Base-by-base conservation (phyloP, 2,113 vertebrate genomes). In the Nycticorax nycticorax region DNA sequence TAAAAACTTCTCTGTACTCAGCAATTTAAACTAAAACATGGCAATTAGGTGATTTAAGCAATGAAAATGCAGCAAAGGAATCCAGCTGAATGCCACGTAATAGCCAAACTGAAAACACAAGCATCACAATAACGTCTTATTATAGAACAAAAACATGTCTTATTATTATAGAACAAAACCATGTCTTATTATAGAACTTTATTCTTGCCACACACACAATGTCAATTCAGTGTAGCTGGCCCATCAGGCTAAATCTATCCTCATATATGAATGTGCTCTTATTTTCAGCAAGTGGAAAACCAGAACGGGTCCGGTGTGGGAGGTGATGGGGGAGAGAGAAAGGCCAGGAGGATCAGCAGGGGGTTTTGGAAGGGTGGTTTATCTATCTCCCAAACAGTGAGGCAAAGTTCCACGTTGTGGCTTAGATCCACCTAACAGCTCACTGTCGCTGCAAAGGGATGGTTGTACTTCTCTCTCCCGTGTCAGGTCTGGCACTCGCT, bases 351-450 rank as follows among this genome's bases (percentile, higher is more conserved):
- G 30, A 33, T 33, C 56, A 75, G 30, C n/a, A 55, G 56, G 19
- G 16, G 26, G n/a, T 59, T 80, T 80, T 83, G n/a, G 62, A 59
- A 85, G 26, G 21, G 20, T 56, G 32, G 48, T 15, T 75, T 28
- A 28, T 52, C 18, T 45, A 6, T 32, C 67, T 73, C 43, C 37
- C 7, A 28, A 21, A 59, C 13, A 20, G 33, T 4, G n/a, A 37
- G 19, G 18, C 15, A 39, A 67, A 17, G 14, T 26, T 50, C 22
- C 30, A 19, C 1, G 0, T 9, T 43, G 16, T 30, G 73, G 33
- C 10, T 73, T 43, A 64, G 39, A 47, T 30, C 72, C 23, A 13
- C 59, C 59, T 35, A 11, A 20, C 48, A 57, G 48, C 47, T 79
- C 84, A 48, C 37, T 74, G 72, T 56, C 48, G 20, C 41, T 33